phyloP scores from a whole-genome alignment of 2,113 vertebrate genomes.

The Indicator indicator region DNA sequence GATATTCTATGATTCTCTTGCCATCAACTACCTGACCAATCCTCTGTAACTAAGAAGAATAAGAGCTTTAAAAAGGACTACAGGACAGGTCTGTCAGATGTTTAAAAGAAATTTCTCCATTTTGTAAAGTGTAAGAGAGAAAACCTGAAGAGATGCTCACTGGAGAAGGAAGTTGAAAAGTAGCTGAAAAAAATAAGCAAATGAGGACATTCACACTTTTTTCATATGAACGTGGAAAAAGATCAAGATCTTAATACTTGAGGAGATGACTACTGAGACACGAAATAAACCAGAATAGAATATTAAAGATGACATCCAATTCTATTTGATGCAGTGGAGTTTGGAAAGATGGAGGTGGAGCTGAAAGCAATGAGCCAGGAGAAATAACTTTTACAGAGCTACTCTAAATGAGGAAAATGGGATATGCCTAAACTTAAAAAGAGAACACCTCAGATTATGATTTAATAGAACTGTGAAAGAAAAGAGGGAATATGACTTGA shows the following conservation, averaged over 20 bases:
- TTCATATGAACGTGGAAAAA: not conserved
- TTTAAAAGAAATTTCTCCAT: not conserved
- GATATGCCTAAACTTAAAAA: not conserved
- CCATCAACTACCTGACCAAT: not conserved
- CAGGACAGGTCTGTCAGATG: not conserved
- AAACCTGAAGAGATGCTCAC: not conserved
- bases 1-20: not conserved
- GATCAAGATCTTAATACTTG: not conserved
- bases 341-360: not conserved
- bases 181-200: not conserved
- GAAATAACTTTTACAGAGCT: not conserved
- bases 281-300: slow-evolving; percentile 14
- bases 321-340: slow-evolving; percentile 7
- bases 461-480: not conserved
- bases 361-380: slow-evolving; percentile 16
- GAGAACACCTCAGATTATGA: not conserved
- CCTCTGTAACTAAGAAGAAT: not conserved
- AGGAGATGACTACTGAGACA: not conserved
- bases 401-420: not conserved
- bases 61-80: not conserved
- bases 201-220: not conserved
- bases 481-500: not conserved
- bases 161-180: not conserved
- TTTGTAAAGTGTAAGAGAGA: not conserved
- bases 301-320: slow-evolving; percentile 29